Evolutionary conservation across 2,888 invertebrate genomes (phyloP), one percentile per base, ranked within the genome.

Genomic region (Chalcosyrphus nemorum): DNA sequence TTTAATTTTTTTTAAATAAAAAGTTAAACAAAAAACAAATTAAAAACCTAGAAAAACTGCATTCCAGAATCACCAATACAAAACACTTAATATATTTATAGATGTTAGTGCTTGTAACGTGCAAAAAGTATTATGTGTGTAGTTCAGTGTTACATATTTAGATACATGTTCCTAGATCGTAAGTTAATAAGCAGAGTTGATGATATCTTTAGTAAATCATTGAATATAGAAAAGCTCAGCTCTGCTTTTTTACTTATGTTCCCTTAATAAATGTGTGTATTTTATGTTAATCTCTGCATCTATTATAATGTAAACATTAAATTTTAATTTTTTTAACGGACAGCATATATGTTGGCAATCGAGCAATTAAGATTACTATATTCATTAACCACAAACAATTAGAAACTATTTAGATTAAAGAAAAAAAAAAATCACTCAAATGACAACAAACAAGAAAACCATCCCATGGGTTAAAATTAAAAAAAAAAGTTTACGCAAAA

Each of bases 341-440:
- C 91, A 91, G 91, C 91, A 91, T 91, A 91, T 91, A 91, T 91
- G 91, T 91, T 91, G 91, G 91, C 91, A 91, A 91, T 91, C 91
- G 91, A 91, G 91, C 91, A 91, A 91, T 88, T 88, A 87, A 88
- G 87, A 87, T 87, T 87, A 86, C 86, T 54, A 27, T 45, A 24
- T 81, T 72, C 61, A 78, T 78, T 59, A 63, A 70, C 29, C 32
- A 61, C 15, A 68, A 70, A 70, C 1, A 71, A 74, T 74, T 74
- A 71, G 54, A 68, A 72, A 77, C 72, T 77, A 45, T 72, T 80
- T 80, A 72, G 71, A 65, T 61, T 45, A 29, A n/a, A 1, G n/a
- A 38, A 1, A 72, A 35, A 63, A 52, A 32, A 27, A 32, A 47
- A 57, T 75, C 66, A 66, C 65, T 75, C 65, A 75, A 75, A 35